Conservation (phyloP, 1,140 invertebrate genomes). For the Nephila pilipes region DNA sequence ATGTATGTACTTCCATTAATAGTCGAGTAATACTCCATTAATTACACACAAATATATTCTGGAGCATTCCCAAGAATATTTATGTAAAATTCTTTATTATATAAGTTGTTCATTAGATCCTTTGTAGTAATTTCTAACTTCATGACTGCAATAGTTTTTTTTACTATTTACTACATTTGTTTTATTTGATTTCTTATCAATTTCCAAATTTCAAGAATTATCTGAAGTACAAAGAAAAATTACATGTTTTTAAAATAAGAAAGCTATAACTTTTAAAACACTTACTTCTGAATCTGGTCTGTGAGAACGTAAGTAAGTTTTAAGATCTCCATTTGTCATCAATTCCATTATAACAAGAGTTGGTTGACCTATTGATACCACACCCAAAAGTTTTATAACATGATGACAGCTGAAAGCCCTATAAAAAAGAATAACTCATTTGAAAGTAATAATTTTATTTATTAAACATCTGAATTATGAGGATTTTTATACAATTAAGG, state of each 20-base stretch:
- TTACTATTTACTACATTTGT: too few species aligned
- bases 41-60: too few species aligned
- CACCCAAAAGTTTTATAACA: slow-evolving; percentile 95
- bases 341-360: slow-evolving; percentile 98
- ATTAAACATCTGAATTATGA: too few species aligned
- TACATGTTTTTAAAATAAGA: neutral
- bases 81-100: too few species aligned
- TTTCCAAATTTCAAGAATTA: neutral
- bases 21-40: too few species aligned
- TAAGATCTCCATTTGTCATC: slow-evolving; percentile 97
- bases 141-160: too few species aligned
- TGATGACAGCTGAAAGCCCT: slow-evolving; percentile 94
- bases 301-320: slow-evolving; percentile 93
- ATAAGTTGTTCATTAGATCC: too few species aligned
- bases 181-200: neutral
- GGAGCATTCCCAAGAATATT: too few species aligned
- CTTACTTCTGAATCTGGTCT: slow-evolving; percentile 86
- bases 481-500: too few species aligned
- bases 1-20: too few species aligned
- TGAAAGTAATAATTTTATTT: neutral
- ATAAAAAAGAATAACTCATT: slow-evolving; percentile 62
- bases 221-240: neutral
- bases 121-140: too few species aligned
- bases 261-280: neutral
- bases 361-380: slow-evolving; percentile 95